A percentile compares a stretch with the other conserved stretches of the same genome.
Evolutionary conservation across 2,113 vertebrate genomes (phyloP).

Genomic region (Hiodon alosoides): DNA sequence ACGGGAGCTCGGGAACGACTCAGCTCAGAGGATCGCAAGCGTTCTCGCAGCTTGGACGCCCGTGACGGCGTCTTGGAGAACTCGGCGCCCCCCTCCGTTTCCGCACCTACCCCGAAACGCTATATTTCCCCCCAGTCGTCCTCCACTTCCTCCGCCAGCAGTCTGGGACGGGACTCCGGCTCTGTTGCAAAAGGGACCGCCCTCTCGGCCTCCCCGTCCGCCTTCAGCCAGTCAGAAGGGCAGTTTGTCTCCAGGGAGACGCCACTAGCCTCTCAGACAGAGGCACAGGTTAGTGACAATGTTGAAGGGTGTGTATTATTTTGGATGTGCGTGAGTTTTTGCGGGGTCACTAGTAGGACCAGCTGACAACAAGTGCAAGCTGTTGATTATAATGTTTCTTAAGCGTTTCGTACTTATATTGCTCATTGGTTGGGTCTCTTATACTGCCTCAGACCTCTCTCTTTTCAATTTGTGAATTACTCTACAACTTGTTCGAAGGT

Average conservation of each 20-base stretch:
- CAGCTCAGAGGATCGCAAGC: conserved; percentile 46
- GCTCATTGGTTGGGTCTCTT: no score
- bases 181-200: conserved; percentile 25
- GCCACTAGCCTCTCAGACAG: conserved; percentile 38
- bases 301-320: background rate
- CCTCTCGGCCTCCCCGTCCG: conserved; percentile 23
- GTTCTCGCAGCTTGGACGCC: conserved; percentile 57
- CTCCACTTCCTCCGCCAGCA: conserved; percentile 42
- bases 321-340: background rate
- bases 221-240: conserved; percentile 31
- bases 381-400: background rate
- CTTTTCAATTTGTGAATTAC: conserved; percentile 31
- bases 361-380: background rate
- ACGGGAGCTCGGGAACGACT: conserved; percentile 31
- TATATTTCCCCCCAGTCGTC: conserved; percentile 46
- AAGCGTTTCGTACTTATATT: no score
- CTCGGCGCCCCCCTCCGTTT: conserved; percentile 19
- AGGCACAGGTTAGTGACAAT: conserved; percentile 64
- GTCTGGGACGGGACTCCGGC: conserved; percentile 40
- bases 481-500: conserved; percentile 68
- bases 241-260: conserved; percentile 30
- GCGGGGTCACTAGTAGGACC: no score
- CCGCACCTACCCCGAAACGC: conserved; percentile 31
- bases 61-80: conserved; percentile 22
- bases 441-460: background rate